Conservation (phyloP, 2,113 vertebrate species). For the Morone chrysops region DNA sequence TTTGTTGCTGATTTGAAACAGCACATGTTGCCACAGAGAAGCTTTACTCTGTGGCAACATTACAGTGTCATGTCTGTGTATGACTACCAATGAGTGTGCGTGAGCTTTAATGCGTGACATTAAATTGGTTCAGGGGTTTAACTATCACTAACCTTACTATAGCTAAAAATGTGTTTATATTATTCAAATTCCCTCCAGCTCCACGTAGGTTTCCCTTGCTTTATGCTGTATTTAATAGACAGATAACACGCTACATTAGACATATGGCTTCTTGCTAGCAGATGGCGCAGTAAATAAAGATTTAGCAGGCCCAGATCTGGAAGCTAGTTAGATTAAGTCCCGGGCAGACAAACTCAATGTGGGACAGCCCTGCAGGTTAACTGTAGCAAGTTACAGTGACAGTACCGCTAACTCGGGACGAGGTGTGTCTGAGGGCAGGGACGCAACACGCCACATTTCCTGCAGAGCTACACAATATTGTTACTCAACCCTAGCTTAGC, state of each 20-base stretch:
- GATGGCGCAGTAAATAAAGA: conserved; percentile 63
- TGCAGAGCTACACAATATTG: not conserved
- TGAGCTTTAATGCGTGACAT: not conserved
- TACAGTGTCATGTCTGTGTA: not conserved
- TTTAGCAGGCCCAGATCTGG: conserved; percentile 35
- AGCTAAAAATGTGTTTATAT: too few relatives aligned
- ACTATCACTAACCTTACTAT: too few relatives aligned
- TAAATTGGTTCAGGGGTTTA: not conserved
- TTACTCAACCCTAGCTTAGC: not conserved
- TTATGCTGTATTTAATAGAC: not conserved
- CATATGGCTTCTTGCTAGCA: conserved; percentile 31
- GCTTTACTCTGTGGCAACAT: not conserved
- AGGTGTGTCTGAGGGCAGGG: not conserved
- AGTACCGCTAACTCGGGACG: not conserved
- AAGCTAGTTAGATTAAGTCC: not conserved
- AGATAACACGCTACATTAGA: not conserved
- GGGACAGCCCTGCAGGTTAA: not conserved
- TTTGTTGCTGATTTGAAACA: not conserved
- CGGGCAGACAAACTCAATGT: not conserved
- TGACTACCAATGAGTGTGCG: not conserved
- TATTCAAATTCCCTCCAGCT: too few relatives aligned
- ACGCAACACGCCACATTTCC: fast-evolving
- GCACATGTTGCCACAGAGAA: too few relatives aligned
- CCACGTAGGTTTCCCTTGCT: too few relatives aligned
- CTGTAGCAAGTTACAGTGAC: not conserved